Percentiles rank a stretch among this genome's conserved stretches.
Conservation (phyloP, 2,113 vertebrate species). For the Campylorhamphus procurvoides region DNA sequence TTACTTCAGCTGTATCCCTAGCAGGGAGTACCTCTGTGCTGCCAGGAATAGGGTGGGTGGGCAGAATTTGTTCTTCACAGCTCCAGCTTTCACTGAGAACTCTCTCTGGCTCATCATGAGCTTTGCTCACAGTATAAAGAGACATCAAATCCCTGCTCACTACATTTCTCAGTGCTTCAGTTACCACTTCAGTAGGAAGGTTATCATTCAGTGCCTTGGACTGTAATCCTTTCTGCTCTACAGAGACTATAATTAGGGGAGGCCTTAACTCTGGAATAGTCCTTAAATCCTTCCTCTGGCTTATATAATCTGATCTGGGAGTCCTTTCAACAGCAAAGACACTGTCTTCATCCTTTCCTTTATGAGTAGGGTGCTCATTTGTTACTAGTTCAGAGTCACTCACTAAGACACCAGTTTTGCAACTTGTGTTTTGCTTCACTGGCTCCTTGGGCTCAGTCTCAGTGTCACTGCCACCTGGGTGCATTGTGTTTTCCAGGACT, state of each 20-base stretch:
- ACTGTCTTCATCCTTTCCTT: neutral
- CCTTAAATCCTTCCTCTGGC: neutral
- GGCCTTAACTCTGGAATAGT: neutral
- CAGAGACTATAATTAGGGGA: conserved; percentile 25
- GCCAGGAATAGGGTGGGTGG: neutral
- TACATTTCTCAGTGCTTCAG: neutral
- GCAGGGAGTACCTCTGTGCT: neutral
- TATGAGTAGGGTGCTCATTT: neutral
- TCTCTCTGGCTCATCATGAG: neutral
- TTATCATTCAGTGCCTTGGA: neutral
- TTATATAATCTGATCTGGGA: neutral
- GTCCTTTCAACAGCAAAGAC: neutral
- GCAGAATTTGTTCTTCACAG: conserved; percentile 7
- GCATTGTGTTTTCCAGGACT: neutral
- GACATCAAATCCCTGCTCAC: neutral
- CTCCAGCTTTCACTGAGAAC: neutral
- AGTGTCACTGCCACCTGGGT: neutral
- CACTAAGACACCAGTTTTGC: neutral
- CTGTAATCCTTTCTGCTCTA: conserved; percentile 58
- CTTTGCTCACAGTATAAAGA: neutral
- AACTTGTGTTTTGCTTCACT: neutral
- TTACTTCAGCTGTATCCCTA: neutral
- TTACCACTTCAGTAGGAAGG: neutral
- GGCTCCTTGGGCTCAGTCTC: neutral
- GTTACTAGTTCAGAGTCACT: neutral